A percentile compares a stretch with the other conserved stretches of the same genome.
Conservation (phyloP, 2,113 vertebrate species). For the Aldabrachelys gigantea region DNA sequence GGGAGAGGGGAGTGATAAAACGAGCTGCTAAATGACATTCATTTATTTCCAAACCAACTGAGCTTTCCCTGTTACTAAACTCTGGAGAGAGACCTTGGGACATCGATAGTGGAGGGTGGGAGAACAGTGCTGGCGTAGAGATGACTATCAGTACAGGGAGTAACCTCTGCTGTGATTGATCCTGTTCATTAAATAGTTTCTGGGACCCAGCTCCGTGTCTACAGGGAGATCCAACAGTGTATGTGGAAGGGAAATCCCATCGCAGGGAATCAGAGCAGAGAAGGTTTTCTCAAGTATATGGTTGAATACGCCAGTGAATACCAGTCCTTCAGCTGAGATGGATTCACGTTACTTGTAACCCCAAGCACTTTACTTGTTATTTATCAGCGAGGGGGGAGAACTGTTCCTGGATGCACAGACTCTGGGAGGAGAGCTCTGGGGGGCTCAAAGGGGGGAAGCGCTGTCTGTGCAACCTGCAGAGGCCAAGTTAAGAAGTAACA, state of each 20-base stretch:
- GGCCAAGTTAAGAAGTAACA: not conserved
- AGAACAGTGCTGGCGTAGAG: not conserved
- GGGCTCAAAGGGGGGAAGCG: not conserved
- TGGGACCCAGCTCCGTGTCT: not conserved
- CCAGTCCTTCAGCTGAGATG: not conserved
- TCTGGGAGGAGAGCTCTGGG: not conserved
- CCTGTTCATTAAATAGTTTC: not conserved
- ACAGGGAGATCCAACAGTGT: not conserved
- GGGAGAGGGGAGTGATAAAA: not conserved
- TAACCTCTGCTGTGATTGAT: rapidly evolving
- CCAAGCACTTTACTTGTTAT: not conserved
- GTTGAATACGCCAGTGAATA: not conserved
- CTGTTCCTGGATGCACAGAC: not conserved
- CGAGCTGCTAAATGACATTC: not conserved
- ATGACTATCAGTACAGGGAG: not conserved
- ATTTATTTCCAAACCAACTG: not conserved
- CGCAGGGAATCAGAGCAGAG: not conserved
- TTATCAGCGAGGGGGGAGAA: not conserved
- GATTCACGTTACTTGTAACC: not conserved
- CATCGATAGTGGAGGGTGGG: not conserved
- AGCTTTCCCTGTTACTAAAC: not conserved
- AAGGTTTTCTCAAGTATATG: not conserved
- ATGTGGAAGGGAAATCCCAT: not conserved
- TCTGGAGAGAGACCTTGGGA: no score
- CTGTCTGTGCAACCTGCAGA: not conserved